Base-by-base conservation (phyloP, 2,113 vertebrate species). In the Vireo altiloquus region DNA sequence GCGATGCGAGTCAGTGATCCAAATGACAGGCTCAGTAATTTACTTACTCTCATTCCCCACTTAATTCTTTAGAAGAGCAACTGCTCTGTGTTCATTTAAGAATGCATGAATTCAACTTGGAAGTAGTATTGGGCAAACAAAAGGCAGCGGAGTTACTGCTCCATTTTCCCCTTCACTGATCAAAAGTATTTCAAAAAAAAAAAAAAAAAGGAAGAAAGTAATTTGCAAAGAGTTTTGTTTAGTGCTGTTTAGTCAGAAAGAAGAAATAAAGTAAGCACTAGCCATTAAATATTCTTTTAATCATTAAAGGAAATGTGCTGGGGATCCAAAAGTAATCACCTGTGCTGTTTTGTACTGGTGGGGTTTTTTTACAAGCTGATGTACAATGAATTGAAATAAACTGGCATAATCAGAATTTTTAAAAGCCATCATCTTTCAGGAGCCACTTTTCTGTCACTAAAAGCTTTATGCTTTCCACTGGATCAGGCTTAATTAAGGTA, bases 21-120 rank as follows among this genome's bases (percentile, higher is more conserved):
- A 95, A 83, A 77, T 95, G 96, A 96, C 96, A 96, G 88, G 53
- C 40, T 94, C 31, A 21, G 89, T 95, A 95, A 98, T 97, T 97
- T 95, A 90, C 94, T 97, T 94, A 78, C 94, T 94, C 87, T 97
- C 95, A 88, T 97, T 96, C 95, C 87, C 94, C 89, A 90, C 92
- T 97, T 96, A 95, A 95, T 97, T 97, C 96, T 96, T 96, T 85
- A 93, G 93, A 94, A 91, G 91, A 96, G 91, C 94, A 91, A 94
- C 92, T 93, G 89, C 72, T 95, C 77, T 61, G 21, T 92, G 94
- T 91, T 97, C 85, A 71, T 65, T 96, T 95, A 94, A 90, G 95
- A 97, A 96, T 89, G 92, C 93, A 69, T 72, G 92, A 95, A 91
- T 96, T 96, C 87, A 87, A 90, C 80, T 81, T 88, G 70, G 66